Percentiles rank a stretch among this genome's conserved stretches.
Evolutionary conservation across 2,888 invertebrate species (phyloP).

Genomic region (Anthophora plumipes): DNA sequence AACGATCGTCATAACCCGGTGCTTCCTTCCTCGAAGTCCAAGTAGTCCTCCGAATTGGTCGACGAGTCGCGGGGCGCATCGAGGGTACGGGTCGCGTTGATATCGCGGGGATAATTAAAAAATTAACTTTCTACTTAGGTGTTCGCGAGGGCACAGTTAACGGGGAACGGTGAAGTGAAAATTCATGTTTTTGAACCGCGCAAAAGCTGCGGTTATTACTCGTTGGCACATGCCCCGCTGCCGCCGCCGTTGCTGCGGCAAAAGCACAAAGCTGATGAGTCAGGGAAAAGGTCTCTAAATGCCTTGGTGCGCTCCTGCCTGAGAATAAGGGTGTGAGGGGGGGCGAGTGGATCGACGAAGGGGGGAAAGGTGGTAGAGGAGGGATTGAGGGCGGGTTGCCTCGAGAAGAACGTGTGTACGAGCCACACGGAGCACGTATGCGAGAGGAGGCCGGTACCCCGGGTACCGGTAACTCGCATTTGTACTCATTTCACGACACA

Average conservation of each 20-base stretch:
- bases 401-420: conserved; percentile 63
- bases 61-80: conserved; percentile 41
- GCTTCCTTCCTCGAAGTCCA: conserved; percentile 47
- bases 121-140: conserved; percentile 83
- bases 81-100: conserved; percentile 48
- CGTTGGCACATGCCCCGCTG: conserved; percentile 71
- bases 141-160: conserved; percentile 79
- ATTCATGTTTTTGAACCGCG: conserved; percentile 83
- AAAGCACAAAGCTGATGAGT: conserved; percentile 84
- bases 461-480: conserved; percentile 76
- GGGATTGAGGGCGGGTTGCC: conserved; percentile 22
- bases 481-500: conserved; percentile 70
- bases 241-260: conserved; percentile 69
- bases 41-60: conserved; percentile 69
- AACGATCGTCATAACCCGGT: conserved; percentile 63
- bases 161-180: conserved; percentile 84
- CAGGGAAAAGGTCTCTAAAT: conserved; percentile 83
- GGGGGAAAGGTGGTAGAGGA: conserved; percentile 1
- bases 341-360: conserved; percentile 34
- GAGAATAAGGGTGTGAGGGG: conserved; percentile 63
- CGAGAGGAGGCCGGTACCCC: conserved; percentile 63
- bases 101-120: conserved; percentile 78
- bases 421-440: conserved; percentile 66
- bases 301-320: conserved; percentile 76
- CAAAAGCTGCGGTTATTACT: conserved; percentile 78